These are phyloP conservation scores for Taurulus bubalis DNA, from an alignment of 2,113 vertebrate species.

Conservation along the genomic window DNA sequence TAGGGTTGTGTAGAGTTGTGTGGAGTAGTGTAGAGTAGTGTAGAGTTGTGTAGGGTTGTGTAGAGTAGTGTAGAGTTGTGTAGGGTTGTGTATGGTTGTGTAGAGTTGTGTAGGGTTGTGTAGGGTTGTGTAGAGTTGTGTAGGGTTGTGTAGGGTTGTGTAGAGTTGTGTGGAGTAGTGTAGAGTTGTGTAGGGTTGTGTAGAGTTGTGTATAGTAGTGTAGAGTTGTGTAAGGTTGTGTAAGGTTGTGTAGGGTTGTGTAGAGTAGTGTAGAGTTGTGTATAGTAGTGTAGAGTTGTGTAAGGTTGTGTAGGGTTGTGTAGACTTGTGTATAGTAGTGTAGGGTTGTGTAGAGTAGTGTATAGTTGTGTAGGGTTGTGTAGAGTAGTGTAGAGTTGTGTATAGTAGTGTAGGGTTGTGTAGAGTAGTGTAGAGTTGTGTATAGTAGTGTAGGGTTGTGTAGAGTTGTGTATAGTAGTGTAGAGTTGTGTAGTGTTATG, in stretches of 20 bases:
- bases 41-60: not conserved
- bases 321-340: no score
- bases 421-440: not conserved
- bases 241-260: not conserved
- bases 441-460: not conserved
- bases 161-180: not conserved
- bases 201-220: not conserved
- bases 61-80: constrained; percentile 10
- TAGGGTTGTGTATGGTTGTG: not conserved
- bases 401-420: not conserved
- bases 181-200: no score
- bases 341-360: constrained; percentile 1
- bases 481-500: not conserved
- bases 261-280: not conserved
- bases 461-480: no score
- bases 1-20: no score
- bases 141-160: constrained; percentile 9
- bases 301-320: not conserved
- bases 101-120: no score
- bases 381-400: not conserved
- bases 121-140: not conserved
- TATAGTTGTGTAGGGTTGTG: not conserved
- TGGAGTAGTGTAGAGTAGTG: no score
- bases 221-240: constrained; percentile 22
- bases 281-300: not conserved